Percentiles rank a stretch among this genome's conserved stretches.
These are phyloP conservation scores for Pantala flavescens DNA, from an alignment of 1,140 invertebrate species.

Conservation along the genomic window DNA sequence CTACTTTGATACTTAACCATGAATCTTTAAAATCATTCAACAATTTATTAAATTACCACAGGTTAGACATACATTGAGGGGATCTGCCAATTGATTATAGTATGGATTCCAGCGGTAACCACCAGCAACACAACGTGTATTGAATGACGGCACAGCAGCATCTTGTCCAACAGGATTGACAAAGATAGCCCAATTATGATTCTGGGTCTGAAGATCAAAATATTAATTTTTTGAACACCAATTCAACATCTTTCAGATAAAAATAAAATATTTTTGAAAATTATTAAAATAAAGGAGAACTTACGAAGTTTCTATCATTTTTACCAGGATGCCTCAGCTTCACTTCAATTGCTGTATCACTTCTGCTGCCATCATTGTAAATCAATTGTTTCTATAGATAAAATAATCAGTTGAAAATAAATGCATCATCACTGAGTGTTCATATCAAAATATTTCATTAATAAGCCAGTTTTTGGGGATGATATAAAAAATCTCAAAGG, in stretches of 20 bases:
- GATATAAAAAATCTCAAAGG: no score
- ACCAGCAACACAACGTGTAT: slow-evolving; percentile 74
- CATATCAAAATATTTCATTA: no score
- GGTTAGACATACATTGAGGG: slow-evolving; percentile 59
- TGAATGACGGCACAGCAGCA: slow-evolving; percentile 66
- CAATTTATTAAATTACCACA: neutral
- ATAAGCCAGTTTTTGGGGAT: no score
- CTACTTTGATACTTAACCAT: no score
- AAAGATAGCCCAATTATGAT: slow-evolving; percentile 87
- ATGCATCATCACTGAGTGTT: neutral
- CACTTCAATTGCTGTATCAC: slow-evolving; percentile 81
- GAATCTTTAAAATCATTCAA: slow-evolving; percentile 1
- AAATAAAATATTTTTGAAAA: no score
- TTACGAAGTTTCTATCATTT: slow-evolving; percentile 67
- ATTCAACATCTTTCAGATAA: no score
- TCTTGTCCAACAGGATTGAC: slow-evolving; percentile 90
- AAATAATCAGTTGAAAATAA: slow-evolving; percentile 4
- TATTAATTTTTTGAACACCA: no score
- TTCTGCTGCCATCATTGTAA: slow-evolving; percentile 72
- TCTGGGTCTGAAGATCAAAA: slow-evolving; percentile 48
- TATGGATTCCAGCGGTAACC: slow-evolving; percentile 91
- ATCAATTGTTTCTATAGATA: slow-evolving; percentile 65
- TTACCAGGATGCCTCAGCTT: slow-evolving; percentile 75
- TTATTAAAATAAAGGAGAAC: slow-evolving; percentile 24
- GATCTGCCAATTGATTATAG: slow-evolving; percentile 79